A percentile compares a stretch with the other conserved stretches of the same genome.
Conservation (phyloP, 2,113 vertebrate genomes). For the Promerops cafer region DNA sequence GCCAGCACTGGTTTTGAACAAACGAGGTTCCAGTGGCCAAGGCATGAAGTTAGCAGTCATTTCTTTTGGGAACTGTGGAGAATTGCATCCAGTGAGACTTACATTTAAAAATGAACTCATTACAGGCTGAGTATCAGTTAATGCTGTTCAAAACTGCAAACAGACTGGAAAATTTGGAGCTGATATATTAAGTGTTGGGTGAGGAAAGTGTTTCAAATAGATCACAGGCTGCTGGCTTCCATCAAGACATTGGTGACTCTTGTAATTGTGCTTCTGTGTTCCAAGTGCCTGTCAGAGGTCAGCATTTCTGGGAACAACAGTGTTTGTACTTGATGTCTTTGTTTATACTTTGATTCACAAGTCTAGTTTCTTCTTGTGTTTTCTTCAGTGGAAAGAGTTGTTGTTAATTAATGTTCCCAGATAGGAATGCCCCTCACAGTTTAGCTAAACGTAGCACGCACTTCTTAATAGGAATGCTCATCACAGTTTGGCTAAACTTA, state of each 20-base stretch:
- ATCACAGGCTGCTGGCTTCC: neutral
- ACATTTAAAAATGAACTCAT: neutral
- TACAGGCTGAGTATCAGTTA: neutral
- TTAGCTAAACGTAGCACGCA: neutral
- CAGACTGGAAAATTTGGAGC: neutral
- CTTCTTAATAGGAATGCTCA: neutral
- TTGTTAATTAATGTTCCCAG: conserved; percentile 11
- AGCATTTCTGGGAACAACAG: neutral
- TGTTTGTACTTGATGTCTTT: neutral
- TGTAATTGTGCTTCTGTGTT: neutral
- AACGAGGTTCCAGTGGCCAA: neutral
- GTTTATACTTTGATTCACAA: neutral
- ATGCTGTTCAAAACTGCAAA: neutral
- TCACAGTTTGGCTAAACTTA: neutral
- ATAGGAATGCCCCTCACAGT: neutral
- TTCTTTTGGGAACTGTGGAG: neutral
- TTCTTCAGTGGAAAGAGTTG: neutral
- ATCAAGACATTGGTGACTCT: neutral
- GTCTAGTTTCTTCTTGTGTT: neutral
- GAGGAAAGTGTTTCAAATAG: neutral
- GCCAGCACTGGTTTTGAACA: neutral
- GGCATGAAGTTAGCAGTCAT: neutral
- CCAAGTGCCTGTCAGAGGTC: neutral
- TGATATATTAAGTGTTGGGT: neutral
- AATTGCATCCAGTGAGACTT: neutral